Conservation (phyloP, 2,113 vertebrate species). For the Oreotragus oreotragus region DNA sequence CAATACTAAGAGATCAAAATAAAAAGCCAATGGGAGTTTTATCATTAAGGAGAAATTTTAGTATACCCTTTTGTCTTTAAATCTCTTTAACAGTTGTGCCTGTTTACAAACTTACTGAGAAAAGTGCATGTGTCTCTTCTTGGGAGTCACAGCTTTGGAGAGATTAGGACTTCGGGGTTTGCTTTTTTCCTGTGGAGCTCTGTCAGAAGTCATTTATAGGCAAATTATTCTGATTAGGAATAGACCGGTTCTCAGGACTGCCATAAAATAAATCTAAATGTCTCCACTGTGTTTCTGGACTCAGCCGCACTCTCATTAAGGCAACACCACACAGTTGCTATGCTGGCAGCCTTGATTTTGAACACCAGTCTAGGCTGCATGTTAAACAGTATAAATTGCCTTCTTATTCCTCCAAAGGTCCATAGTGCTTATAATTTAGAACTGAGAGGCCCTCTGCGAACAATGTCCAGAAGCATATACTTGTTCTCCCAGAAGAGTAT, state of each 20-base stretch:
- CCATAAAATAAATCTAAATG: conserved; percentile 62
- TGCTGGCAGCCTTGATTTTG: conserved; percentile 63
- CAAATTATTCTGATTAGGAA: conserved; percentile 65
- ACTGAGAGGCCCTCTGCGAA: conserved; percentile 34
- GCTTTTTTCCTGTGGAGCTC: conserved; percentile 24
- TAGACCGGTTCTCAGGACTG: conserved; percentile 43
- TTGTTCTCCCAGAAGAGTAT: not conserved
- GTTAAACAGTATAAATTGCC: conserved; percentile 56
- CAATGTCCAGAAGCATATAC: conserved; percentile 34
- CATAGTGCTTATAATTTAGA: conserved; percentile 44
- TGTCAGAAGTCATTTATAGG: conserved; percentile 54
- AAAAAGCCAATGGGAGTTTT: not conserved
- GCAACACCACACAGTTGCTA: conserved; percentile 22
- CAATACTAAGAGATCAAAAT: not conserved
- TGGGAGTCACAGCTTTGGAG: not conserved
- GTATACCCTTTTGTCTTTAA: not conserved
- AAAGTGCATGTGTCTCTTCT: not conserved
- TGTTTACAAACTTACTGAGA: conserved; percentile 2
- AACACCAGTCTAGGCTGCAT: conserved; percentile 37
- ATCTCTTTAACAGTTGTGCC: not conserved
- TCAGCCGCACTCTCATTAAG: conserved; percentile 50
- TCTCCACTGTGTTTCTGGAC: conserved; percentile 46
- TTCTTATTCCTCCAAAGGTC: conserved; percentile 49
- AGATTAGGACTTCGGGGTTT: conserved; percentile 23
- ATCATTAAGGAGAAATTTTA: not conserved